phyloP scores from a whole-genome alignment of 2,113 vertebrate species.

The Passerina amoena region DNA sequence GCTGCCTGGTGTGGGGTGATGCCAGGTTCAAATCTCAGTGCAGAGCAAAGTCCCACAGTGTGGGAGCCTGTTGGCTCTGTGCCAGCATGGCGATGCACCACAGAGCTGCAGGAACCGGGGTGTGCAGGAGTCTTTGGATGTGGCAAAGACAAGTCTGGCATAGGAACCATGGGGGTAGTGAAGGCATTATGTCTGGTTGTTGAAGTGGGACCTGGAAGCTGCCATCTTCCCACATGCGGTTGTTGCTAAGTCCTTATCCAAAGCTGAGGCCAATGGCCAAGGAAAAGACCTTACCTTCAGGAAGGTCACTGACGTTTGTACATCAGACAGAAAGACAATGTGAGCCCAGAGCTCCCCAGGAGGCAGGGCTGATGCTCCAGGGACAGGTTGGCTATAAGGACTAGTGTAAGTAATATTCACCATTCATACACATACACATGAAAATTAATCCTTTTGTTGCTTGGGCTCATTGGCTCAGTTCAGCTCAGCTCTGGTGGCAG shows the following conservation, averaged over 20 bases:
- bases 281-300: not conserved
- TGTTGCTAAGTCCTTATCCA: not conserved
- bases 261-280: not conserved
- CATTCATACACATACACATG: not conserved
- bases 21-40: not conserved
- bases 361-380: not conserved
- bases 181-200: not conserved
- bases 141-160: not conserved
- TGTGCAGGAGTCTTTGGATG: not conserved
- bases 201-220: not conserved
- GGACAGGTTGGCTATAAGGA: not conserved
- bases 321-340: fast-evolving
- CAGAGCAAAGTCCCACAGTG: fast-evolving
- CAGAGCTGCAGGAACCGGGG: fast-evolving
- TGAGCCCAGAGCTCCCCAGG: not conserved
- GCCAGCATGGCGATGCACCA: not conserved
- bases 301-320: not conserved
- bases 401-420: not conserved
- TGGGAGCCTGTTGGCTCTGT: fast-evolving
- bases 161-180: not conserved
- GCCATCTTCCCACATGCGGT: not conserved
- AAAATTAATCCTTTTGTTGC: not conserved
- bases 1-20: not conserved
- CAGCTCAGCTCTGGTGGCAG: not conserved
- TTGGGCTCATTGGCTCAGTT: not conserved